phyloP scores from a whole-genome alignment of 2,113 vertebrate species.

The Mus pahari region DNA sequence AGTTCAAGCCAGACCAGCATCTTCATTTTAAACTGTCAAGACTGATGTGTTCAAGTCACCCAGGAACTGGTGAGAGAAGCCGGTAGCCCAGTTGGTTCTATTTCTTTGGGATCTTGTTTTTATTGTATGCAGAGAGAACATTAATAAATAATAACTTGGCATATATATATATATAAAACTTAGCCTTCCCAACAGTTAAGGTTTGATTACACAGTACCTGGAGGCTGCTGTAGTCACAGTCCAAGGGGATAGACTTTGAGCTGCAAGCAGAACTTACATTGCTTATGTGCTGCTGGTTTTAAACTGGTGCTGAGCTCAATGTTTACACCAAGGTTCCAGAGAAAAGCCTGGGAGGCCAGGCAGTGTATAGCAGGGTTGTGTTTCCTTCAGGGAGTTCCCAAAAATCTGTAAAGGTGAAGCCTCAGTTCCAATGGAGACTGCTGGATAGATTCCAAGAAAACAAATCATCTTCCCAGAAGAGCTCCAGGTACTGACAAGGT shows the following conservation, averaged over 20 bases:
- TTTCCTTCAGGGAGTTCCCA: not conserved
- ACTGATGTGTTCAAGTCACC: accelerated
- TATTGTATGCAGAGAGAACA: accelerated
- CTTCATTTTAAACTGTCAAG: not conserved
- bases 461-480: not conserved
- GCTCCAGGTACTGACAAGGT: not conserved
- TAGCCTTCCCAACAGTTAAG: not conserved
- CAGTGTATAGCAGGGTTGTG: not conserved
- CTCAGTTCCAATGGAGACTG: not conserved
- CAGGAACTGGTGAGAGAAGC: not conserved
- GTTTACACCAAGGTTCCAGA: not conserved
- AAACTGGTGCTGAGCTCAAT: not conserved
- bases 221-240: not conserved
- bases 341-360: not conserved
- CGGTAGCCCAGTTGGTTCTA: not conserved
- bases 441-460: not conserved
- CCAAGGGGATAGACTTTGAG: not conserved
- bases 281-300: not conserved
- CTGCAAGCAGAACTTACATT: not conserved
- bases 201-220: not conserved
- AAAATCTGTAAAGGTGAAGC: not conserved
- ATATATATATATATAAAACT: not conserved
- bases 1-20: not conserved
- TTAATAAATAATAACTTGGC: not conserved
- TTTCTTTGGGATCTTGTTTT: not conserved